Conservation (phyloP, 2,113 vertebrate genomes). For the Lycaon pictus region DNA sequence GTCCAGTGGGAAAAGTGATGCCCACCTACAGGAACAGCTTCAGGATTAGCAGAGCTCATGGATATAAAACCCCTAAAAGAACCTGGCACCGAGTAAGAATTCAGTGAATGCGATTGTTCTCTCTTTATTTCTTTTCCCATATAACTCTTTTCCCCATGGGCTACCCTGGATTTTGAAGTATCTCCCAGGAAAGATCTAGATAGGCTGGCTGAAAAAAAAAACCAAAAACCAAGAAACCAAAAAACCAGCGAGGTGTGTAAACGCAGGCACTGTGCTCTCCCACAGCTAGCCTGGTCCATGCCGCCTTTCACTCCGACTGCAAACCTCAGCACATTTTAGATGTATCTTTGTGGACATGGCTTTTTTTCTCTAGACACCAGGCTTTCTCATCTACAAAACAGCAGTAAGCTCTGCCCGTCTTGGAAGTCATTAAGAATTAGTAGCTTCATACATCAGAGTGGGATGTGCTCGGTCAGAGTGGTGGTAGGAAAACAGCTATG, state of each 20-base stretch:
- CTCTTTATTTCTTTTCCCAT: background rate
- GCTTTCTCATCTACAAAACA: background rate
- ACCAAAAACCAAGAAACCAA: no score
- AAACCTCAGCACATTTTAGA: background rate
- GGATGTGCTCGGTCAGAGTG: background rate
- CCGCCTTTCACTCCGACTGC: background rate
- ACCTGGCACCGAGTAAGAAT: background rate
- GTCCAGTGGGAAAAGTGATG: background rate
- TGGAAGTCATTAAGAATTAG: background rate
- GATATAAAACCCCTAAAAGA: background rate
- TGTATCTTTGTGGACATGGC: background rate
- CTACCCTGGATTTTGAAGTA: background rate
- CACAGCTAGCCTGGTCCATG: background rate
- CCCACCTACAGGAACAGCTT: conserved; percentile 18
- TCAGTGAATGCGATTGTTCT: background rate
- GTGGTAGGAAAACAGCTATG: background rate
- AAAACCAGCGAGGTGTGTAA: background rate
- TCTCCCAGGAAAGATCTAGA: background rate
- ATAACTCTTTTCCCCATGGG: background rate
- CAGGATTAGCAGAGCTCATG: conserved; percentile 48
- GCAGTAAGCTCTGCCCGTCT: background rate
- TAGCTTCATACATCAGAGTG: accelerated
- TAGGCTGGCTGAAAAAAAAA: background rate
- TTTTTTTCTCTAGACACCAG: background rate
- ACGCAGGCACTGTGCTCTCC: background rate